Conservation (phyloP, 2,113 vertebrate species). For the Crypturellus undulatus region DNA sequence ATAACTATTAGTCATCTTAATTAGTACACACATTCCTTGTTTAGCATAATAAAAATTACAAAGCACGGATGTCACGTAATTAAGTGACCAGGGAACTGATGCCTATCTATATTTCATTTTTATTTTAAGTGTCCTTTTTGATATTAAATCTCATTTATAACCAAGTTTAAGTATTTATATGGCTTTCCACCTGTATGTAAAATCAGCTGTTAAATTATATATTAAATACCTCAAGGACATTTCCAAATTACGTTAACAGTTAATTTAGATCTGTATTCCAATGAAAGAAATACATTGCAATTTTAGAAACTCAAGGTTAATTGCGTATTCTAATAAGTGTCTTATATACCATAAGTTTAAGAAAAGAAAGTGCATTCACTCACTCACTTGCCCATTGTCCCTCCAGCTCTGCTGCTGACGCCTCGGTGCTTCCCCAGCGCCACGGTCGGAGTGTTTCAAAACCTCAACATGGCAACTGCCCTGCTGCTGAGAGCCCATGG, state of each 20-base stretch:
- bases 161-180: constrained; percentile 46
- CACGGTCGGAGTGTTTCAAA: not conserved
- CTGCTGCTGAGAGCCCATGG: not conserved
- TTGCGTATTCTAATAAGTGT: constrained; percentile 43
- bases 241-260: constrained; percentile 44
- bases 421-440: not conserved
- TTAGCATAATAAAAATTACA: constrained; percentile 72
- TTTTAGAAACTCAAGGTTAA: constrained; percentile 72
- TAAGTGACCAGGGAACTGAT: constrained; percentile 71
- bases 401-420: not conserved
- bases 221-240: constrained; percentile 64
- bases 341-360: constrained; percentile 30
- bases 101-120: constrained; percentile 61
- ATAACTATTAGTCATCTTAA: constrained; percentile 67
- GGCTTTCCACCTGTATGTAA: constrained; percentile 47
- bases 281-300: constrained; percentile 48
- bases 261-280: constrained; percentile 34
- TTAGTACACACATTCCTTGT: constrained; percentile 54
- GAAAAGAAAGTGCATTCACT: constrained; percentile 3
- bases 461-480: not conserved
- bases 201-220: constrained; percentile 58
- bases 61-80: constrained; percentile 69
- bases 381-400: not conserved
- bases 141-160: constrained; percentile 69
- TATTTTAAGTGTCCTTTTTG: constrained; percentile 47